Percentiles rank a stretch among this genome's conserved stretches.
These are phyloP conservation scores for Hirtodrosophila alboralis DNA, from an alignment of 2,888 invertebrate genomes.

Conservation along the genomic window DNA sequence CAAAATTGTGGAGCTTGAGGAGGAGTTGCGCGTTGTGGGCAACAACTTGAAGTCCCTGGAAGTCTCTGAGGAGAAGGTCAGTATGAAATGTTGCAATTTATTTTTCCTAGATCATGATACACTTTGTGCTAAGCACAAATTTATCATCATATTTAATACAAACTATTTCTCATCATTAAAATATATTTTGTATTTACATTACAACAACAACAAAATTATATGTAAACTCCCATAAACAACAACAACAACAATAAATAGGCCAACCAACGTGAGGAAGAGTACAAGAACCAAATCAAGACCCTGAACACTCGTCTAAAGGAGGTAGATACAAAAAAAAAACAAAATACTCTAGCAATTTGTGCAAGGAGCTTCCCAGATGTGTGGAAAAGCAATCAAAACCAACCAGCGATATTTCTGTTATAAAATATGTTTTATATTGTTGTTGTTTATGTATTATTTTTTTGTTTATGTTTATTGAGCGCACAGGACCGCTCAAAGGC, in stretches of 20 bases:
- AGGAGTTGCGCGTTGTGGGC: conserved; percentile 99
- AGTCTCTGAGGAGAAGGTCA: conserved; percentile 99
- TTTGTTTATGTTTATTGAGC: conserved; percentile 22
- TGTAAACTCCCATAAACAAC: conserved; percentile 55
- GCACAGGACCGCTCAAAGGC: conserved; percentile 36
- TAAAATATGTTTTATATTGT: conserved; percentile 54
- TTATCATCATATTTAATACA: conserved; percentile 2
- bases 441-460: conserved; percentile 62
- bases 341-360: conserved; percentile 20
- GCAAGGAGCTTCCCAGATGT: conserved; percentile 68
- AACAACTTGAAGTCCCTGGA: conserved; percentile 99
- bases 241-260: conserved; percentile 87
- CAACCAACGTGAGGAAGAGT: conserved; percentile 99
- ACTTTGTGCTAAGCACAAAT: conserved; percentile 5
- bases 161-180: conserved; percentile 14
- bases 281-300: conserved; percentile 99
- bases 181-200: conserved; percentile 31
- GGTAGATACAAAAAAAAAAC: conserved; percentile 86
- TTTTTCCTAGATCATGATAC: conserved; percentile 1
- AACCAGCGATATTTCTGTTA: conserved; percentile 49
- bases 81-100: conserved; percentile 68
- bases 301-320: conserved; percentile 99
- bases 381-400: conserved; percentile 54
- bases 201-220: conserved; percentile 22
- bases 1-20: conserved; percentile 99